Conservation (phyloP, 2,888 invertebrate genomes). For the Oscheius myriophilus region DNA sequence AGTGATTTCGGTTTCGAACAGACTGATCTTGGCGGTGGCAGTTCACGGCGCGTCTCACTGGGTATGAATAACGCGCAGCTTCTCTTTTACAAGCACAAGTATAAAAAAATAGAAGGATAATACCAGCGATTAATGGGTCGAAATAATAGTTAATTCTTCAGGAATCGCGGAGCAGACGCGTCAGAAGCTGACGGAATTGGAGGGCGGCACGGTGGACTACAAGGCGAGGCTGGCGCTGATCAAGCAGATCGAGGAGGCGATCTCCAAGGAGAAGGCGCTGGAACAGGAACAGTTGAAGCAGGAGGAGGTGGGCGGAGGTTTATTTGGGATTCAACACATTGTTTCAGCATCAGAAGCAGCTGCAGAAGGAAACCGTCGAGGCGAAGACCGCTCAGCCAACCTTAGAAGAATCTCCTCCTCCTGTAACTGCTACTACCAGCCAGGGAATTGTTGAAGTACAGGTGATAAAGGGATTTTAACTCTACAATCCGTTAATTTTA, state of each 20-base stretch:
- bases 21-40: no score
- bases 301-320: constrained; percentile 17
- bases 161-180: constrained; percentile 65
- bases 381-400: neutral
- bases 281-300: constrained; percentile 39
- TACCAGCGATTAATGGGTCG: no score
- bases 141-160: constrained; percentile 22
- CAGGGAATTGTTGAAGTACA: neutral
- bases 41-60: no score
- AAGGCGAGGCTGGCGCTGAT: constrained; percentile 66
- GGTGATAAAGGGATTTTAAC: neutral
- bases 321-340: neutral
- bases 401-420: neutral
- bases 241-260: constrained; percentile 60
- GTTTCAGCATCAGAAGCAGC: constrained; percentile 32
- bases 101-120: no score
- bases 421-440: neutral
- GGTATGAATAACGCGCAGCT: no score
- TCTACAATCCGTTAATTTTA: neutral
- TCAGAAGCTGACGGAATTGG: constrained; percentile 67
- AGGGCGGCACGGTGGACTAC: constrained; percentile 67
- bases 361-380: constrained; percentile 25
- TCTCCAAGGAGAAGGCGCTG: constrained; percentile 49
- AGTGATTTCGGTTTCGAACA: no score
- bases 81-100: no score